A percentile compares a stretch with the other conserved stretches of the same genome.
phyloP scores from a whole-genome alignment of 1,140 invertebrate genomes.

The Drosophila burlai region DNA sequence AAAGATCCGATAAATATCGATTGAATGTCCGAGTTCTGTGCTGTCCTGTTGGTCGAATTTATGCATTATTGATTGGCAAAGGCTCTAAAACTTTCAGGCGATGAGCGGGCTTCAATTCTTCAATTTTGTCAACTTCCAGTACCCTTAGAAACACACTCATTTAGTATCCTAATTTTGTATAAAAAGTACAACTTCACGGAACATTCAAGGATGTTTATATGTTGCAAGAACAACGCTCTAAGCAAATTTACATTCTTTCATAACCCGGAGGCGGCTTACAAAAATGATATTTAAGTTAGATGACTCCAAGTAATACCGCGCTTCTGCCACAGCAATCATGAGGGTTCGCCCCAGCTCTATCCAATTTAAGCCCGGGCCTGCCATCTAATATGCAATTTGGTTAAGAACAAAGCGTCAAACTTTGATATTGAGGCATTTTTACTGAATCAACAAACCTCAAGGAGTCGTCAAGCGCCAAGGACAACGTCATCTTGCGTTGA shows the following conservation, averaged over 20 bases:
- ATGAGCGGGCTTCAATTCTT: not conserved
- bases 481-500: slow-evolving; percentile 62
- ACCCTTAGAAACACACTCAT: not conserved
- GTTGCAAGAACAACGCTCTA: not conserved
- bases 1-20: not conserved
- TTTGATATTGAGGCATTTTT: slow-evolving; percentile 55
- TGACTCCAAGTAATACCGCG: slow-evolving; percentile 18
- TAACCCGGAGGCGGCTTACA: not conserved
- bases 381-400: slow-evolving; percentile 51
- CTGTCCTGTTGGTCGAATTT: too few relatives aligned
- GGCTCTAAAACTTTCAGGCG: too few relatives aligned
- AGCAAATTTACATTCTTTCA: not conserved
- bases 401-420: slow-evolving; percentile 46
- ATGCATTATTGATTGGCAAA: too few relatives aligned
- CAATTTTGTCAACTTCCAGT: not conserved
- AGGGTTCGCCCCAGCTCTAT: slow-evolving; percentile 16
- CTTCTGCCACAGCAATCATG: slow-evolving; percentile 7
- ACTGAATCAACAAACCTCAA: slow-evolving; percentile 55
- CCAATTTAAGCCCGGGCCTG: slow-evolving; percentile 39
- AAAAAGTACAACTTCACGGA: not conserved
- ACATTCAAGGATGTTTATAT: not conserved
- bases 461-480: slow-evolving; percentile 39
- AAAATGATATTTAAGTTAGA: slow-evolving; percentile 4
- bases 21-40: not conserved
- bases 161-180: not conserved